phyloP scores from a whole-genome alignment of 2,797 vertebrate genomes.

The Echiichthys vipera region DNA sequence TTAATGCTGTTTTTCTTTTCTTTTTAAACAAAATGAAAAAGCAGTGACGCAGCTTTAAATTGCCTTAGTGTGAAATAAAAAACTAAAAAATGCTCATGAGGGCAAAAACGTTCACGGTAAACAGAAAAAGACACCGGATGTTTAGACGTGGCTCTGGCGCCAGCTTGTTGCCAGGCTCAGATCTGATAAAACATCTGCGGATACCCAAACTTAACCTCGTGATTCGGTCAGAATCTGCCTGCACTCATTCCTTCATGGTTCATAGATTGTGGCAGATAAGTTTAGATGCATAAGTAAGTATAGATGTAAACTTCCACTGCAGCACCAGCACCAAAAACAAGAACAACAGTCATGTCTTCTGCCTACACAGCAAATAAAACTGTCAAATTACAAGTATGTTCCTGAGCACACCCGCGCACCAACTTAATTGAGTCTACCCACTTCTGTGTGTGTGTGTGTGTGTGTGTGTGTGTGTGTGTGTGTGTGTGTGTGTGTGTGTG shows the following conservation, averaged over 20 bases:
- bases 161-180: neutral
- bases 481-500: too few relatives aligned
- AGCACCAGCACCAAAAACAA: neutral
- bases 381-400: constrained; percentile 55
- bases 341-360: neutral
- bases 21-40: neutral
- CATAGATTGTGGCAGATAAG: constrained; percentile 66
- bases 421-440: constrained; percentile 34
- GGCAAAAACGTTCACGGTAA: too few relatives aligned
- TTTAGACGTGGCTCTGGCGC: too few relatives aligned
- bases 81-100: neutral
- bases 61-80: neutral
- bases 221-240: constrained; percentile 65
- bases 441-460: too few relatives aligned
- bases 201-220: constrained; percentile 40
- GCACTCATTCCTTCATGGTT: constrained; percentile 26
- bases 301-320: neutral
- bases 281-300: constrained; percentile 13
- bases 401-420: constrained; percentile 17
- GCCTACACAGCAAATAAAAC: constrained; percentile 45
- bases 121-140: too few relatives aligned
- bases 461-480: too few relatives aligned
- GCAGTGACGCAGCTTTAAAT: too few relatives aligned
- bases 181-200: constrained; percentile 41
- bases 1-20: neutral